Conservation (phyloP, 2,797 vertebrate genomes). For the Spondyliosoma cantharus region DNA sequence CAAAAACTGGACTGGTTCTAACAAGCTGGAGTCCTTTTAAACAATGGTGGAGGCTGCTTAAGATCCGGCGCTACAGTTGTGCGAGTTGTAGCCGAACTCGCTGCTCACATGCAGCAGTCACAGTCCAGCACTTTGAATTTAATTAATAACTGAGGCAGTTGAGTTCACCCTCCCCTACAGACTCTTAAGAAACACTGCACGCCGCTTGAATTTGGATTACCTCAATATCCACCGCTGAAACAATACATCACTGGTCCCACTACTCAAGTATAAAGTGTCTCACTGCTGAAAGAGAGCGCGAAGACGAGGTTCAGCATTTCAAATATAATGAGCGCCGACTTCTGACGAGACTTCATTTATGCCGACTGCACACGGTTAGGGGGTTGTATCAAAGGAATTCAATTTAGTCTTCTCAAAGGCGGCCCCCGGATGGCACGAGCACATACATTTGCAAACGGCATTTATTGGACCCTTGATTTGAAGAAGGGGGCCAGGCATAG, state of each 20-base stretch:
- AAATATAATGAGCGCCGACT: conserved; percentile 78
- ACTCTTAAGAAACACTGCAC: conserved; percentile 42
- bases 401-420: conserved; percentile 77
- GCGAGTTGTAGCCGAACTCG: conserved; percentile 15
- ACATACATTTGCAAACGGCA: conserved; percentile 68
- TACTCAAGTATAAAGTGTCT: conserved; percentile 47
- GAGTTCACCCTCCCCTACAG: conserved; percentile 45
- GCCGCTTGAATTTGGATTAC: conserved; percentile 59
- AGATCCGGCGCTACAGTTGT: background rate
- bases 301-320: conserved; percentile 67
- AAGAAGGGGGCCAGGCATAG: conserved; percentile 62
- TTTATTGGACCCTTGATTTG: conserved; percentile 71
- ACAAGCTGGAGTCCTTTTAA: background rate
- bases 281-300: conserved; percentile 33
- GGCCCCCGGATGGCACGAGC: conserved; percentile 56
- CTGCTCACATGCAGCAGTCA: conserved; percentile 28
- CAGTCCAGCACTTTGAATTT: conserved; percentile 45
- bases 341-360: conserved; percentile 78
- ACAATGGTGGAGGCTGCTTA: background rate
- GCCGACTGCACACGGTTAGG: conserved; percentile 63
- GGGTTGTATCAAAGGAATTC: conserved; percentile 77
- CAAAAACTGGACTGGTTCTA: background rate
- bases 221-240: conserved; percentile 56
- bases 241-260: conserved; percentile 60
- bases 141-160: conserved; percentile 61